Evolutionary conservation across 2,113 vertebrate species (phyloP).

Genomic region (Nyctereutes procyonoides): DNA sequence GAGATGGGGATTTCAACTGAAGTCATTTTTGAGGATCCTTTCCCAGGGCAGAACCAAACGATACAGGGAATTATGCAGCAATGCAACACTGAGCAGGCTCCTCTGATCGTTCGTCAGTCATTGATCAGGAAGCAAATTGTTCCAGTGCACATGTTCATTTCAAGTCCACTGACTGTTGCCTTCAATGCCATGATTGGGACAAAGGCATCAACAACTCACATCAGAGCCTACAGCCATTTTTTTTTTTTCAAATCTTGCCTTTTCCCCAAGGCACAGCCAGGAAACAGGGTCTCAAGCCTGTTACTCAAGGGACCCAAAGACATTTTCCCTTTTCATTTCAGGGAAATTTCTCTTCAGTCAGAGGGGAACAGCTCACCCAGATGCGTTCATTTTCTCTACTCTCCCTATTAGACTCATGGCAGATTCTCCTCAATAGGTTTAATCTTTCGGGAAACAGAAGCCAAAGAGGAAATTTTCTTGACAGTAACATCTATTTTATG

Average conservation of each 20-base stretch:
- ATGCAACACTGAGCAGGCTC: background rate
- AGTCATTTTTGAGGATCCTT: background rate
- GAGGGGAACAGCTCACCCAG: background rate
- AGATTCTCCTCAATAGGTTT: constrained; percentile 8
- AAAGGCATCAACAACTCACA: background rate
- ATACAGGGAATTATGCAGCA: background rate
- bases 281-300: background rate
- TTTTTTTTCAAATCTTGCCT: background rate
- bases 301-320: background rate
- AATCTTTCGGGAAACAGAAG: constrained; percentile 37
- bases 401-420: background rate
- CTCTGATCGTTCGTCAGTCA: background rate
- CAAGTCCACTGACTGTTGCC: background rate
- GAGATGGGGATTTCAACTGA: background rate
- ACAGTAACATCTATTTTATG: constrained; percentile 44
- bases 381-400: background rate
- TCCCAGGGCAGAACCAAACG: background rate
- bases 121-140: background rate
- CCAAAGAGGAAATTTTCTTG: constrained; percentile 21
- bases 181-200: background rate
- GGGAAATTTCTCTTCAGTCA: constrained; percentile 16
- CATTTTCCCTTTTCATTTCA: background rate
- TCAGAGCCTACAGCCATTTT: background rate
- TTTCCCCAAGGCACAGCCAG: background rate
- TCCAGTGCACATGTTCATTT: background rate